A percentile compares a stretch with the other conserved stretches of the same genome.
phyloP scores from a whole-genome alignment of 2,797 vertebrate species.

The Monodelphis domestica region DNA sequence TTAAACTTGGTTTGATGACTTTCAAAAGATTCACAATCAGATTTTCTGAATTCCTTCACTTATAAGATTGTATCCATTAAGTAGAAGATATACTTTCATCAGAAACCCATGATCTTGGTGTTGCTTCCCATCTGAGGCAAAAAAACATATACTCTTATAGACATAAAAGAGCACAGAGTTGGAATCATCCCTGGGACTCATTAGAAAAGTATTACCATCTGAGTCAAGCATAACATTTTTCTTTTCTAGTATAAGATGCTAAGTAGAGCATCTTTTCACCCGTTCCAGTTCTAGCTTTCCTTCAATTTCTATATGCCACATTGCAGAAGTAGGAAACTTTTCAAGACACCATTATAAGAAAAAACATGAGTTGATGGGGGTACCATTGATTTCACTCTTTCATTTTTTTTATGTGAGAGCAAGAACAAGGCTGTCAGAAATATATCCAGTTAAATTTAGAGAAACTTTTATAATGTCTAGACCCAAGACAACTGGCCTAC shows the following conservation, averaged over 20 bases:
- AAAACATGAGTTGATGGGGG: neutral
- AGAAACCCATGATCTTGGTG: neutral
- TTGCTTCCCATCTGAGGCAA: neutral
- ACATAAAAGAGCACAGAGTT: conserved; percentile 11
- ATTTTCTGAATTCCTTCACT: conserved; percentile 24
- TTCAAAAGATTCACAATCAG: conserved; percentile 12
- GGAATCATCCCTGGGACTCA: neutral
- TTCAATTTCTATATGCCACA: neutral
- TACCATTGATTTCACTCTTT: neutral
- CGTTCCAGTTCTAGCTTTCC: neutral
- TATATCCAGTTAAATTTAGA: conserved; percentile 23
- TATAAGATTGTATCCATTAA: conserved; percentile 18
- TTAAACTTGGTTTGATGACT: conserved; percentile 11
- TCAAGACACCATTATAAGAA: neutral
- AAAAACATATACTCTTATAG: neutral
- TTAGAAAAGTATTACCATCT: neutral
- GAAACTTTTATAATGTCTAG: neutral
- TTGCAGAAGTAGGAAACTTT: neutral
- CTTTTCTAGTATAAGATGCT: conserved; percentile 12
- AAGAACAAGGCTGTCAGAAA: neutral
- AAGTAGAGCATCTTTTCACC: neutral
- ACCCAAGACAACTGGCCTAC: neutral
- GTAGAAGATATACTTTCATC: neutral
- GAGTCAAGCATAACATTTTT: neutral
- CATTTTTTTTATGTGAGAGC: neutral